Evolutionary conservation across 2,797 vertebrate species (phyloP).

Genomic region (Chloroceryle inda): DNA sequence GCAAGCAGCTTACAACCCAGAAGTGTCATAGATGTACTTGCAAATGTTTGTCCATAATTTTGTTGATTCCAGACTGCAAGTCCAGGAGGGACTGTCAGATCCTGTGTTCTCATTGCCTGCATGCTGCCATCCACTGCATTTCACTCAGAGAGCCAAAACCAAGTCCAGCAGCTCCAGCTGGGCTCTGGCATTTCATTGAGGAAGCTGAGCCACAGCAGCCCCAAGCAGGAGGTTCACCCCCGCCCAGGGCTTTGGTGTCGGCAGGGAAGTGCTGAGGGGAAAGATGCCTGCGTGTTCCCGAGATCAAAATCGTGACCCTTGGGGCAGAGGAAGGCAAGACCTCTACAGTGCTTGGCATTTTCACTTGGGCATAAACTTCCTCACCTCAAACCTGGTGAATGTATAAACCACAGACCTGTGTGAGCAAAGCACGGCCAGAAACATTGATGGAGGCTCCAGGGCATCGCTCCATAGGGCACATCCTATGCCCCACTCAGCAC

Average conservation of each 20-base stretch:
- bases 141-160: not conserved
- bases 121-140: not conserved
- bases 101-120: not conserved
- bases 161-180: not conserved
- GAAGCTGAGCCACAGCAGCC: not conserved
- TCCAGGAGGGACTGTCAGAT: slow-evolving; percentile 42
- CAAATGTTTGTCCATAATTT: not conserved
- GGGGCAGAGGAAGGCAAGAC: not conserved
- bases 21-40: not conserved
- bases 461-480: accelerated
- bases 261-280: not conserved
- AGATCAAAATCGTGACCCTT: not conserved
- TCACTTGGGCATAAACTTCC: not conserved
- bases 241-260: accelerated
- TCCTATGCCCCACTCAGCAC: accelerated
- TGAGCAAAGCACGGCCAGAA: not conserved
- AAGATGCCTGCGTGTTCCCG: not conserved
- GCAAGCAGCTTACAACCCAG: slow-evolving; percentile 6
- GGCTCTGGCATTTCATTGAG: not conserved
- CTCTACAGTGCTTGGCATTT: not conserved
- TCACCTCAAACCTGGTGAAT: not conserved
- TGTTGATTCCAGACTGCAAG: slow-evolving; percentile 25
- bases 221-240: not conserved
- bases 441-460: accelerated
- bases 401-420: accelerated